Evolutionary conservation across 2,113 vertebrate genomes (phyloP).

Genomic region (Nibea albiflora): DNA sequence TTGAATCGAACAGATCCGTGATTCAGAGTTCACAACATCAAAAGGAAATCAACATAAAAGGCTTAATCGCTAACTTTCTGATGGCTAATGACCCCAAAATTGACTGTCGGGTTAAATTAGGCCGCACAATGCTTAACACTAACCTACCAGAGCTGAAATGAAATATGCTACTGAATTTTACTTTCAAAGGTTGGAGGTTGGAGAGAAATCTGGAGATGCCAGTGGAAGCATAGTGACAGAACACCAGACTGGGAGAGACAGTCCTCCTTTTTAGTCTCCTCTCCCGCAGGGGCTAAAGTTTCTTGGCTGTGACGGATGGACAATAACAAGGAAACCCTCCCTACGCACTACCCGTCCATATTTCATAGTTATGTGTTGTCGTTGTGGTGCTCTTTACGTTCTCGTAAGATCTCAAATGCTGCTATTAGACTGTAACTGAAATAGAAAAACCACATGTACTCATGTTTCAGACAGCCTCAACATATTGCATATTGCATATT

Average conservation of each 20-base stretch:
- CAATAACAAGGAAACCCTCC: constrained; percentile 48
- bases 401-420: constrained; percentile 37
- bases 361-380: constrained; percentile 54
- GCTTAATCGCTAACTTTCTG: constrained; percentile 76
- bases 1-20: constrained; percentile 75
- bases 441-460: constrained; percentile 42
- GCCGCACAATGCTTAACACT: constrained; percentile 56
- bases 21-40: constrained; percentile 74
- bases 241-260: constrained; percentile 39
- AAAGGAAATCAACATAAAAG: constrained; percentile 74
- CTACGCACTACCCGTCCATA: constrained; percentile 4
- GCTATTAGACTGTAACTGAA: constrained; percentile 36
- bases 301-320: constrained; percentile 64
- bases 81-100: constrained; percentile 79
- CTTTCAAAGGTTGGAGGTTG: constrained; percentile 46
- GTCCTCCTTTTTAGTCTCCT: constrained; percentile 35
- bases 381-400: constrained; percentile 17
- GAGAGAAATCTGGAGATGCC: constrained; percentile 29
- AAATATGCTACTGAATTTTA: constrained; percentile 53
- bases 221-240: constrained; percentile 45
- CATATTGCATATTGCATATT: background rate
- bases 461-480: constrained; percentile 14
- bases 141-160: constrained; percentile 64
- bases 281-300: constrained; percentile 58
- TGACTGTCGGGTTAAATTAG: constrained; percentile 80